Evolutionary conservation across 1,140 invertebrate species (phyloP).

Genomic region (Diploscapter pachys): DNA sequence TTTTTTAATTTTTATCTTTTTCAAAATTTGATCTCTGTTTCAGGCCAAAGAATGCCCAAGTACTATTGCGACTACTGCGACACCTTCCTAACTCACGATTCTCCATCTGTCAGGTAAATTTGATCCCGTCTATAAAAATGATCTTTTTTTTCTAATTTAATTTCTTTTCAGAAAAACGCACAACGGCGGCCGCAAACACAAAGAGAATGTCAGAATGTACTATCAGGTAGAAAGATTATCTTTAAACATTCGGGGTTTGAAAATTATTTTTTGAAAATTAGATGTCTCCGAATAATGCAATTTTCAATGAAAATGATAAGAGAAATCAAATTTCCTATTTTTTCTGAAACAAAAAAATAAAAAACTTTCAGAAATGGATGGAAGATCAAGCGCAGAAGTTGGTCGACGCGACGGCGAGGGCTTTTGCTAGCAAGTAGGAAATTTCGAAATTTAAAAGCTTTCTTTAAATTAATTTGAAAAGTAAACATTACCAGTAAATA

Average conservation of each 20-base stretch:
- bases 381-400: slow-evolving; percentile 90
- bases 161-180: slow-evolving; percentile 79
- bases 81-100: slow-evolving; percentile 97
- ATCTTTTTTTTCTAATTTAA: too few species aligned
- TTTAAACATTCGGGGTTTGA: background rate
- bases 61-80: slow-evolving; percentile 99
- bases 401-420: slow-evolving; percentile 87
- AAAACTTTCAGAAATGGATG: slow-evolving; percentile 83
- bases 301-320: background rate
- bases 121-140: too few species aligned
- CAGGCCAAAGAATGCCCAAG: slow-evolving; percentile 65
- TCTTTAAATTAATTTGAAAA: too few species aligned
- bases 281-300: background rate
- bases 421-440: slow-evolving; percentile 23
- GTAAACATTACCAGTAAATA: too few species aligned
- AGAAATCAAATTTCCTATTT: background rate
- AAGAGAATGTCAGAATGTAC: slow-evolving; percentile 98
- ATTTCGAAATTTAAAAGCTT: too few species aligned
- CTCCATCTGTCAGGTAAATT: slow-evolving; percentile 79
- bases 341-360: background rate
- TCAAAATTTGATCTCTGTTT: background rate
- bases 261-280: too few species aligned
- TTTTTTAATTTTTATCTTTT: background rate
- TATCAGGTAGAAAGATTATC: slow-evolving; percentile 67
- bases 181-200: slow-evolving; percentile 96